phyloP scores from a whole-genome alignment of 2,888 invertebrate species.

The Lacanobia oleracea region DNA sequence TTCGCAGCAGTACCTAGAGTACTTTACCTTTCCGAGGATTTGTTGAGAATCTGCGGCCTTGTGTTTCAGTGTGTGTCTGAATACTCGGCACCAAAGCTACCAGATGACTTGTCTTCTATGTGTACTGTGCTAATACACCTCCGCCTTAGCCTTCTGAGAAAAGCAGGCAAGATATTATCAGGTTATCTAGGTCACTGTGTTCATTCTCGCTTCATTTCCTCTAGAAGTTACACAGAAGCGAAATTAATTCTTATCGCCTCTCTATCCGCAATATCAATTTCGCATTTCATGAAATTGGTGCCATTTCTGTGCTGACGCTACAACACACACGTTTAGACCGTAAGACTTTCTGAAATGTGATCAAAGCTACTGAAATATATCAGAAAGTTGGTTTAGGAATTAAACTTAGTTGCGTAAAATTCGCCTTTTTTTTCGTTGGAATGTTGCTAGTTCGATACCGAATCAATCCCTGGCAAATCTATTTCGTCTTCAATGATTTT shows the following conservation, averaged over 20 bases:
- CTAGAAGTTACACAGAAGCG: not conserved
- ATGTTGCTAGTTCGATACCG: not conserved
- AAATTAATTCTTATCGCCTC: slow-evolving; percentile 30
- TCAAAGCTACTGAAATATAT: not conserved
- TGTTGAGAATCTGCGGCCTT: too few relatives aligned
- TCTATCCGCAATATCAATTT: slow-evolving; percentile 64
- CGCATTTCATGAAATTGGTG: slow-evolving; percentile 64
- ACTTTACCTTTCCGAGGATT: too few relatives aligned
- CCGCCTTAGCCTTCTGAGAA: too few relatives aligned
- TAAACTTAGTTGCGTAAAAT: not conserved
- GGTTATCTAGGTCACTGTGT: not conserved
- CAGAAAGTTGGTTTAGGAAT: not conserved
- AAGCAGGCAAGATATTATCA: too few relatives aligned
- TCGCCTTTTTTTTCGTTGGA: not conserved
- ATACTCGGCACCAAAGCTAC: too few relatives aligned
- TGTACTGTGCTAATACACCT: too few relatives aligned
- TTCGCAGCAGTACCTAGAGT: too few relatives aligned
- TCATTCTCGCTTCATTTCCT: not conserved
- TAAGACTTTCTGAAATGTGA: slow-evolving; percentile 17
- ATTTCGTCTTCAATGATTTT: too few relatives aligned
- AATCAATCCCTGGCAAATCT: not conserved
- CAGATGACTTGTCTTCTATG: too few relatives aligned
- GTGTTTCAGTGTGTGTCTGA: too few relatives aligned
- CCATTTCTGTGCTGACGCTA: slow-evolving; percentile 47
- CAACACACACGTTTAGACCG: slow-evolving; percentile 52